Conservation (phyloP, 2,113 vertebrate genomes). For the Nyctereutes procyonoides region DNA sequence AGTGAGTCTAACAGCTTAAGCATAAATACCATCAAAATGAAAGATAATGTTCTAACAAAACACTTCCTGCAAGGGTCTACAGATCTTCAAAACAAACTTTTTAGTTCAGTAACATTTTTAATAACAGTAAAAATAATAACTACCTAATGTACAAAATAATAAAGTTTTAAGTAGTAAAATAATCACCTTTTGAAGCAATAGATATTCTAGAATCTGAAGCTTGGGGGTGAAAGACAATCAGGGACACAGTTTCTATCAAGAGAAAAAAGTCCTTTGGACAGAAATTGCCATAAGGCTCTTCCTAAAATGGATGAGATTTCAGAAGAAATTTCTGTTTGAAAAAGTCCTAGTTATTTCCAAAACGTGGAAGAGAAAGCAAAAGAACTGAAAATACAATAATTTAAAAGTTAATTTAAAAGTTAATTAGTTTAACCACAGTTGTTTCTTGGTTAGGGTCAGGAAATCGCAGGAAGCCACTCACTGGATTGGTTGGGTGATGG, state of each 20-base stretch:
- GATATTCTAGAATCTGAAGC: conserved; percentile 38
- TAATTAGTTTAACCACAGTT: background rate
- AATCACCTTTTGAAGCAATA: conserved; percentile 53
- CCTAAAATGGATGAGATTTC: background rate
- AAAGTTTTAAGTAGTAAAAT: conserved; percentile 12
- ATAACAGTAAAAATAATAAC: background rate
- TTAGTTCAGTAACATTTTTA: conserved; percentile 59
- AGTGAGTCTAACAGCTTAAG: conserved; percentile 42
- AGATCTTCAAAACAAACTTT: background rate
- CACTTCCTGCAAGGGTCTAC: background rate
- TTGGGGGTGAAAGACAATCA: background rate
- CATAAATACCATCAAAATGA: background rate
- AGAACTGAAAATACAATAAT: background rate
- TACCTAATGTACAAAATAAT: background rate
- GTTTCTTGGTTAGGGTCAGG: background rate
- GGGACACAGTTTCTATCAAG: conserved; percentile 43
- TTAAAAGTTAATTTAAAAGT: conserved; percentile 15
- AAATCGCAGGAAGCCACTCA: background rate
- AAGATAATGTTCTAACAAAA: conserved; percentile 39
- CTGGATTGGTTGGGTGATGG: background rate
- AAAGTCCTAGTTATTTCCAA: background rate
- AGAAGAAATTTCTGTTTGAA: conserved; percentile 14
- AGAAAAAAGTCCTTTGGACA: conserved; percentile 33
- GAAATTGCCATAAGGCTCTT: background rate
- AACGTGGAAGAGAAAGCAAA: background rate